These are phyloP conservation scores for Leucophenga montana DNA, from an alignment of 2,888 invertebrate genomes.

Conservation along the genomic window DNA sequence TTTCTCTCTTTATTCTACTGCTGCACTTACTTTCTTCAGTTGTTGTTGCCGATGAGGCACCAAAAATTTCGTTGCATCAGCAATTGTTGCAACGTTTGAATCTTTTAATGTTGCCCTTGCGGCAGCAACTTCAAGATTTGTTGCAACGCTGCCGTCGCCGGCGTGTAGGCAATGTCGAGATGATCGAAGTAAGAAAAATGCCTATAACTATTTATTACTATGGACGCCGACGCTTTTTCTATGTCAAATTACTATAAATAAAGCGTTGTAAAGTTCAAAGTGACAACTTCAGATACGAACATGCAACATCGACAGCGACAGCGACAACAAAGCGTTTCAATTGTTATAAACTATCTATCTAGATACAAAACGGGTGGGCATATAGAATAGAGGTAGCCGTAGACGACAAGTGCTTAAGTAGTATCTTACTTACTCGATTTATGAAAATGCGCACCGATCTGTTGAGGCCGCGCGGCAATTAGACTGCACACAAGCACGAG, in stretches of 20 bases:
- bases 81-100: too few relatives aligned
- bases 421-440: background rate
- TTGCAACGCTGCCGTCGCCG: background rate
- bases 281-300: conserved; percentile 3
- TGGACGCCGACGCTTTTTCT: background rate
- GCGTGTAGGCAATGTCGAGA: background rate
- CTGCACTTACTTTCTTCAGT: too few relatives aligned
- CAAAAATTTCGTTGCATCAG: background rate
- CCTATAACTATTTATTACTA: too few relatives aligned
- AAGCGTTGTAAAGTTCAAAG: conserved; percentile 10
- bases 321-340: conserved; percentile 25
- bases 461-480: conserved; percentile 39
- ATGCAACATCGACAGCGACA: background rate
- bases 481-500: conserved; percentile 41
- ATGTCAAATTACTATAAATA: conserved; percentile 19
- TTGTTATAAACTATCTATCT: conserved; percentile 28
- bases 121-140: background rate
- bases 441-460: background rate
- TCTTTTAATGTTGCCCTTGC: background rate
- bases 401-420: conserved; percentile 18
- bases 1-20: conserved; percentile 39
- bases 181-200: too few relatives aligned
- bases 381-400: conserved; percentile 20
- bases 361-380: too few relatives aligned
- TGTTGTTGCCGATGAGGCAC: background rate